A percentile compares a stretch with the other conserved stretches of the same genome.
Conservation (phyloP, 2,797 vertebrate genomes). For the Delichon dasypus region DNA sequence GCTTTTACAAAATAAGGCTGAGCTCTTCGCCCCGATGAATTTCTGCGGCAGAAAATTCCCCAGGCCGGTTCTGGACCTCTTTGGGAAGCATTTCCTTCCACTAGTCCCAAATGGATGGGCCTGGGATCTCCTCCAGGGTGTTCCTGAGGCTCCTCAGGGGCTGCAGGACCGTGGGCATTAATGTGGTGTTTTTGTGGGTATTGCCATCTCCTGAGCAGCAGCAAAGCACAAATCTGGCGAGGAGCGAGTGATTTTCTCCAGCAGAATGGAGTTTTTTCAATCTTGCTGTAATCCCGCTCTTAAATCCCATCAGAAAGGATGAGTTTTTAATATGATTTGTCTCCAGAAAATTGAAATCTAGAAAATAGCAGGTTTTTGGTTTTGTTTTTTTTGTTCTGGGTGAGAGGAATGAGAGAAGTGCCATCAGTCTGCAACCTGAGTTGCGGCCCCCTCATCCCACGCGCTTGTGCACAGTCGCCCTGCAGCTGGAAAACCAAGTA, state of each 20-base stretch:
- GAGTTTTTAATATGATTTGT: not conserved
- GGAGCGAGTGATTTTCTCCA: not conserved
- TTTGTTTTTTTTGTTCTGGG: not conserved
- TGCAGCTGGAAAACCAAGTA: not conserved
- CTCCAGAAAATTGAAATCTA: not conserved
- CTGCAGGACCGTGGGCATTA: not conserved
- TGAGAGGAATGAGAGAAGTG: not conserved
- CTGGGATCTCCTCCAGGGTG: not conserved
- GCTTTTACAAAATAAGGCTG: not conserved
- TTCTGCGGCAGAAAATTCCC: not conserved
- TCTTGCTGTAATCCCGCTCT: slow-evolving; percentile 12
- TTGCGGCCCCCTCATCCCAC: not conserved
- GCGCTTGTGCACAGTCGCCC: not conserved
- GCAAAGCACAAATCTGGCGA: not conserved
- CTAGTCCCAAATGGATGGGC: not conserved
- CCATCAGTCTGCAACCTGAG: not conserved
- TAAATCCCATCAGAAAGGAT: slow-evolving; percentile 4
- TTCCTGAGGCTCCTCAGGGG: not conserved
- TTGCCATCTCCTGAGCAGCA: slow-evolving; percentile 20
- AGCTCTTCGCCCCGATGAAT: not conserved
- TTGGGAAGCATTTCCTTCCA: slow-evolving; percentile 2
- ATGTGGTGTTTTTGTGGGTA: not conserved
- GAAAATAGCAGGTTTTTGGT: not conserved
- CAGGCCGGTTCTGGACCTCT: not conserved
- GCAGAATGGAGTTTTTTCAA: not conserved